Evolutionary conservation across 2,888 invertebrate genomes (phyloP).

Genomic region (Arge pagana): DNA sequence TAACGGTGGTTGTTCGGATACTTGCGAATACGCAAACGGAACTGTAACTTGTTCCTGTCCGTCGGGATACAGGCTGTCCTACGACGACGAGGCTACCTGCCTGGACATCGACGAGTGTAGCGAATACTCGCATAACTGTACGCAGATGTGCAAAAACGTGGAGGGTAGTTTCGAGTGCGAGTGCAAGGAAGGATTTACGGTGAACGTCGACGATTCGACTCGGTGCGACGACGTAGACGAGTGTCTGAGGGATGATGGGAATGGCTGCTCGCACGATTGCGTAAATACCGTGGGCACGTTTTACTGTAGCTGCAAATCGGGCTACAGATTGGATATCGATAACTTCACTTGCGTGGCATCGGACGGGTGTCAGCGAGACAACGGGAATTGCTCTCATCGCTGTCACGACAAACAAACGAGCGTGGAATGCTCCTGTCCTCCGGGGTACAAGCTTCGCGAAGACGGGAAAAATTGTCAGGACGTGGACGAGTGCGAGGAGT

Average conservation of each 20-base stretch:
- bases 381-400: conserved; percentile 59
- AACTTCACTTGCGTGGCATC: conserved; percentile 41
- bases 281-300: conserved; percentile 57
- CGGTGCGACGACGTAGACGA: conserved; percentile 58
- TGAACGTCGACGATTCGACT: conserved; percentile 52
- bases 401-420: conserved; percentile 60
- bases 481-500: conserved; percentile 52
- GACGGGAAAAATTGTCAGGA: conserved; percentile 51
- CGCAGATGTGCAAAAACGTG: conserved; percentile 54
- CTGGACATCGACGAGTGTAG: conserved; percentile 61
- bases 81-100: conserved; percentile 52
- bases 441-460: conserved; percentile 56
- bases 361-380: conserved; percentile 47
- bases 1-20: conserved; percentile 62
- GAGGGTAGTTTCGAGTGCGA: conserved; percentile 56
- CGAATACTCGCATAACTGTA: conserved; percentile 59
- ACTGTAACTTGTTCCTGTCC: conserved; percentile 61
- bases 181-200: conserved; percentile 61
- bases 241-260: conserved; percentile 59
- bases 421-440: conserved; percentile 62
- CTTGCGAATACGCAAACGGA: conserved; percentile 62
- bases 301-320: conserved; percentile 57
- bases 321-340: conserved; percentile 45
- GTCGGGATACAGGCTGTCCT: conserved; percentile 42
- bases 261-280: conserved; percentile 62